These are phyloP conservation scores for Cardiocondyla obscurior DNA, from an alignment of 1,140 invertebrate genomes.

Conservation along the genomic window DNA sequence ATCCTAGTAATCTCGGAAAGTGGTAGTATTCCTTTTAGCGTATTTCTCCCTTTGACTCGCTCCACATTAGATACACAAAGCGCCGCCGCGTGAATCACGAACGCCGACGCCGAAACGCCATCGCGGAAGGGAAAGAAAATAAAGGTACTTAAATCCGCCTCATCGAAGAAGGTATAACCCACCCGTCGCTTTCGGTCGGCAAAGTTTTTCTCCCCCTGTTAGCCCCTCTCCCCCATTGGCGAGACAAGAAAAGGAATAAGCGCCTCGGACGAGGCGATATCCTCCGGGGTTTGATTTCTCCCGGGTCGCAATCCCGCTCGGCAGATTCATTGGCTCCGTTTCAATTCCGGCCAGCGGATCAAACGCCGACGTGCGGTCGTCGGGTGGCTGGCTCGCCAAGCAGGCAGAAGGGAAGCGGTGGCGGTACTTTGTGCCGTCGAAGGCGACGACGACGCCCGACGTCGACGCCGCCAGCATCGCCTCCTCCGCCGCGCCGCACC, in stretches of 20 bases:
- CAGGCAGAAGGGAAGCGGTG: conserved; percentile 29
- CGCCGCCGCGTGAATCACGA: neutral
- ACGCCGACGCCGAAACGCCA: neutral
- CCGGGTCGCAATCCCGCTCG: conserved; percentile 56
- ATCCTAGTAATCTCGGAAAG: conserved; percentile 20
- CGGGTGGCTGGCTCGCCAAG: conserved; percentile 61
- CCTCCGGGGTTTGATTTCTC: conserved; percentile 55
- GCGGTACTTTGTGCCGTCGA: conserved; percentile 68
- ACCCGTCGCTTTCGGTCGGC: conserved; percentile 42
- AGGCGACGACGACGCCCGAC: conserved; percentile 67
- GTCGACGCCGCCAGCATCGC: conserved; percentile 62
- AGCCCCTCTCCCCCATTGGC: neutral
- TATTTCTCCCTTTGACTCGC: neutral
- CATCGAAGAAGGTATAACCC: conserved; percentile 27
- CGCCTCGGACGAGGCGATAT: conserved; percentile 28
- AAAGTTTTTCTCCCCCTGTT: neutral
- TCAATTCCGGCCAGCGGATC: conserved; percentile 79
- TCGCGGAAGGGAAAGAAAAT: conserved; percentile 1
- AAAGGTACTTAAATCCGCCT: conserved; percentile 40
- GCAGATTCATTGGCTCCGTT: conserved; percentile 81
- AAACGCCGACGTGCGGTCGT: conserved; percentile 75
- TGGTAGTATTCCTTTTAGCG: neutral
- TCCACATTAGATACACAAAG: neutral
- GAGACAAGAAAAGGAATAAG: conserved; percentile 47
- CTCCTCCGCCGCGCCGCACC: conserved; percentile 27